Percentiles rank a stretch among this genome's conserved stretches.
Conservation (phyloP, 2,113 vertebrate species). For the Vulpes vulpes region DNA sequence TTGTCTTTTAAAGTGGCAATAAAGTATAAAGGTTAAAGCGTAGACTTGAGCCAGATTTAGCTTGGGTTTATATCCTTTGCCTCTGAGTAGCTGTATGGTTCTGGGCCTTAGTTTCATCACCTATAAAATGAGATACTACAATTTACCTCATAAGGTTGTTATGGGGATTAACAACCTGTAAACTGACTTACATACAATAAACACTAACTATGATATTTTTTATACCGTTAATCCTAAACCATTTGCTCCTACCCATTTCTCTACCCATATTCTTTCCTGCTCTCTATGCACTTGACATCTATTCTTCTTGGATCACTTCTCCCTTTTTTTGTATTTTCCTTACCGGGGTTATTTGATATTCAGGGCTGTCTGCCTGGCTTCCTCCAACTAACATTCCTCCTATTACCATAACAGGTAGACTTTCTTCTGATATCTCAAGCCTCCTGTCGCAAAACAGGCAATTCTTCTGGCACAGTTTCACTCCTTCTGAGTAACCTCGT, state of each 20-base stretch:
- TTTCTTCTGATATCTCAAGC: not conserved
- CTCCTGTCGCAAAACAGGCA: not conserved
- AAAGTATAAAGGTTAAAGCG: not conserved
- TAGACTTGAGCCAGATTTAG: not conserved
- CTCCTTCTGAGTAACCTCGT: not conserved
- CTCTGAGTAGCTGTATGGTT: not conserved
- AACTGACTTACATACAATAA: not conserved
- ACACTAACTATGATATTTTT: not conserved
- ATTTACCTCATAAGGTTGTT: not conserved
- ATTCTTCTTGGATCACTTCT: conserved; percentile 18
- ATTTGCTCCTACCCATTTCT: not conserved
- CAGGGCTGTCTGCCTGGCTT: not conserved
- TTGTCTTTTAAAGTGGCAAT: conserved; percentile 13
- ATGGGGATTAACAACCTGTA: not conserved
- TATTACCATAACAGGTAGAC: not conserved
- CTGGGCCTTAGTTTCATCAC: not conserved
- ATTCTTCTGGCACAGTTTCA: not conserved
- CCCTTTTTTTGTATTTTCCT: not conserved
- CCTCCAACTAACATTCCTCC: not conserved
- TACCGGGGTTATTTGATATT: not conserved
- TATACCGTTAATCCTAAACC: not conserved
- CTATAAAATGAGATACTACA: not conserved
- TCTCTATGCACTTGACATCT: not conserved
- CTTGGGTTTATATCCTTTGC: not conserved
- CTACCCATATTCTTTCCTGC: not conserved